Percentiles rank a stretch among this genome's conserved stretches.
phyloP scores from a whole-genome alignment of 2,113 vertebrate species.

The Heterochromis multidens region DNA sequence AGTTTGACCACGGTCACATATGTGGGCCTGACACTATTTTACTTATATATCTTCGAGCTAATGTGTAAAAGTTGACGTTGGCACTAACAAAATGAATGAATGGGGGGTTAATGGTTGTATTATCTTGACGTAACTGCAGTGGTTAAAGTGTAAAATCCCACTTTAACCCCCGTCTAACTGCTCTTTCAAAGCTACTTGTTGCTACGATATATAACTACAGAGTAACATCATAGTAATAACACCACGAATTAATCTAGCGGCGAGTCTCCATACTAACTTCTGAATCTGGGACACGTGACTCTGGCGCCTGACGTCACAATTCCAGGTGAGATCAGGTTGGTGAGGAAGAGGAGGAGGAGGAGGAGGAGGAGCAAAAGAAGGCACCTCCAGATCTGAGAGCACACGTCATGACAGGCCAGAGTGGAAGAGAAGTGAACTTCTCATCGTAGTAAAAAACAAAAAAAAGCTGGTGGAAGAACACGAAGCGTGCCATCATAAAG shows the following conservation, averaged over 20 bases:
- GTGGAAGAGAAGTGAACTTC: neutral
- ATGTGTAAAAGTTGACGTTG: neutral
- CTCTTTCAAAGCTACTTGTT: neutral
- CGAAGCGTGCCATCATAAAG: conserved; percentile 9
- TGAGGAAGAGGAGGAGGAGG: conserved; percentile 30
- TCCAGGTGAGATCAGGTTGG: conserved; percentile 49
- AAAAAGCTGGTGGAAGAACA: neutral
- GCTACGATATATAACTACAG: neutral
- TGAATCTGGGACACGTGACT: neutral
- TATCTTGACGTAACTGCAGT: neutral
- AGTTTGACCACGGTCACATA: neutral
- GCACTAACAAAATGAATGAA: neutral
- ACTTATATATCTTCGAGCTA: neutral
- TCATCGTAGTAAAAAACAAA: neutral
- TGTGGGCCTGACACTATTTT: neutral
- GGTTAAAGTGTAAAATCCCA: neutral
- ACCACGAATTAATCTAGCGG: too few relatives aligned
- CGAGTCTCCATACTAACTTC: too few relatives aligned
- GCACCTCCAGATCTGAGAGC: neutral
- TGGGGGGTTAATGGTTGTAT: too few relatives aligned
- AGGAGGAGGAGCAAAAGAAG: conserved; percentile 34
- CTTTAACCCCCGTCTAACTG: neutral
- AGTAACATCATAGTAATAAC: neutral
- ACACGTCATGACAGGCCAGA: conserved; percentile 34
- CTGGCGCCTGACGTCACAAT: neutral